These are phyloP conservation scores for Parapristionchus giblindavisi DNA, from an alignment of 2,888 invertebrate genomes.

Conservation along the genomic window DNA sequence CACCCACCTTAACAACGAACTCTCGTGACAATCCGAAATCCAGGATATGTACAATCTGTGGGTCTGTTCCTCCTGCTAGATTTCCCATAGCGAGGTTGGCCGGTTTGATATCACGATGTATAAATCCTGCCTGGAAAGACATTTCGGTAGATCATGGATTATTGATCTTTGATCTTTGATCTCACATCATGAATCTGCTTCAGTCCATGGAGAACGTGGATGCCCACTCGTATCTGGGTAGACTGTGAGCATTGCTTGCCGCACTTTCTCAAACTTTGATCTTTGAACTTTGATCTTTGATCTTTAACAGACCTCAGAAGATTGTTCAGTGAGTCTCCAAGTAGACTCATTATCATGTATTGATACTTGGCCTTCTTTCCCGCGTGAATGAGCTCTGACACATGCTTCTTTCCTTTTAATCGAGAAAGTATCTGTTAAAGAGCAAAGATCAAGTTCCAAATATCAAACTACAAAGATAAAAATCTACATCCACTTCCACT, in stretches of 20 bases:
- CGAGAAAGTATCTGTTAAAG: slow-evolving; percentile 28
- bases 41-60: slow-evolving; percentile 55
- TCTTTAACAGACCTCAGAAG: slow-evolving; percentile 37
- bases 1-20: slow-evolving; percentile 43
- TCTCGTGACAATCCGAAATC: slow-evolving; percentile 60
- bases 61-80: slow-evolving; percentile 42
- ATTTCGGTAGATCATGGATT: background rate
- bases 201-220: no score
- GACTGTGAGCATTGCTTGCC: no score
- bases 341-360: slow-evolving; percentile 63
- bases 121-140: slow-evolving; percentile 46
- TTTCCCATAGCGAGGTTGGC: slow-evolving; percentile 53
- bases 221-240: no score
- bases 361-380: slow-evolving; percentile 53
- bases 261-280: no score
- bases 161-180: background rate
- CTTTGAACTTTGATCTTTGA: background rate
- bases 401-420: slow-evolving; percentile 44
- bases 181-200: no score
- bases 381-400: slow-evolving; percentile 54
- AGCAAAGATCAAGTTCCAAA: slow-evolving; percentile 23
- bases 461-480: no score
- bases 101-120: slow-evolving; percentile 58
- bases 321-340: slow-evolving; percentile 53
- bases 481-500: slow-evolving; percentile 36